Percentiles rank a stretch among this genome's conserved stretches.
Evolutionary conservation across 92 coral and sea anemone species (phyloP).

Genomic region (Epizoanthus ramosus): DNA sequence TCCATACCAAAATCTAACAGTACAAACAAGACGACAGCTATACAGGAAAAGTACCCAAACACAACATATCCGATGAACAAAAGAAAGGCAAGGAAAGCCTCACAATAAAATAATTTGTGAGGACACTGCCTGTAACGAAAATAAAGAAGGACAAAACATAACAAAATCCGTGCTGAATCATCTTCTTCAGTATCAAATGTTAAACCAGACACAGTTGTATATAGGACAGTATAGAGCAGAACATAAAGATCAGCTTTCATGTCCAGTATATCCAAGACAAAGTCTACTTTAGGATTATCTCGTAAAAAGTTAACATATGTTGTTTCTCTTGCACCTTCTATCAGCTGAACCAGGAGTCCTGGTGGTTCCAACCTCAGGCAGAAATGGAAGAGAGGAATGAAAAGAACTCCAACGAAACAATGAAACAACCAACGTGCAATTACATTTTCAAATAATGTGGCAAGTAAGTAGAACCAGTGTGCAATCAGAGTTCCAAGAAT

Average conservation of each 20-base stretch:
- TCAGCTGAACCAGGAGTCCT: too few species aligned
- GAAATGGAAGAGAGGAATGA: background rate
- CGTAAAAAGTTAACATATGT: background rate
- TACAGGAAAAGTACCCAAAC: background rate
- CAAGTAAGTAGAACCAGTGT: too few species aligned
- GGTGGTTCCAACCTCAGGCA: background rate
- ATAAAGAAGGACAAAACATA: too few species aligned
- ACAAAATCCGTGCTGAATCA: too few species aligned
- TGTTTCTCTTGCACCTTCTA: background rate
- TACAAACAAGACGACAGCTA: background rate
- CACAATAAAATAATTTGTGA: background rate
- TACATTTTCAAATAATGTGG: too few species aligned
- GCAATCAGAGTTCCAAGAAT: too few species aligned
- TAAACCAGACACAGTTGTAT: background rate
- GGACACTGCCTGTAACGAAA: too few species aligned
- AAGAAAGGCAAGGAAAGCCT: background rate
- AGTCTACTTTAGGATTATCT: background rate
- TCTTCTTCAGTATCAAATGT: background rate
- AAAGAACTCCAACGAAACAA: too few species aligned
- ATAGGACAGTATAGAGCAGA: background rate
- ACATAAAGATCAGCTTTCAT: background rate
- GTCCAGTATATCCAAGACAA: conserved; percentile 19
- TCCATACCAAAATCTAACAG: background rate
- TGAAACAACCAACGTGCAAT: too few species aligned
- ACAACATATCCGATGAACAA: background rate